Evolutionary conservation across 1,140 invertebrate species (phyloP), one percentile per base, ranked within the genome.

Genomic region (Antheraea pernyi): DNA sequence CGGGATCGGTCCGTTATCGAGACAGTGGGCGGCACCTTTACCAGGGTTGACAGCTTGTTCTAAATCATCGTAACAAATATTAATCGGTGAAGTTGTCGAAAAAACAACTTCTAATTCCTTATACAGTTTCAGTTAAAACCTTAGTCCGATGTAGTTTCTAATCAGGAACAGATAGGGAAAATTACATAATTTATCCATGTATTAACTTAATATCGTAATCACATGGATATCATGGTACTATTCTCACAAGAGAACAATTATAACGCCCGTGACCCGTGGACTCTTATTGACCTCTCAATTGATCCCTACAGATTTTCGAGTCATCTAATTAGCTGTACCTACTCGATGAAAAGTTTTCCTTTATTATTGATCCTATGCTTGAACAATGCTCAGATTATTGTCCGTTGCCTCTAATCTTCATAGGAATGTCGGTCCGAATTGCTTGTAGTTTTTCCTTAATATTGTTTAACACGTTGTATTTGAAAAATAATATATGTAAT

Each of bases 271-370:
- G 87, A 88, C 88, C 88, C 72, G 75, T 72, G 77, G 79, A 75
- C 80, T 79, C 80, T 82, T 79, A 82, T 86, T 85, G 83, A 82
- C 78, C 80, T 81, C 53, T 83, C 80, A 85, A 85, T 88, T 89
- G 80, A 82, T 85, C 78, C 78, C 80, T 78, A 79, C 67, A 77
- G 77, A 81, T 82, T 82, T 79, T 73, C 70, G 71, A 72, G 68
- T 68, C 78, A 71, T 65, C 73, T 78, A 77, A 78, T 75, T 73
- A 72, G 16, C 39, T 22, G 19, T 65, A 48, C 9, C 16, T 19
- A 48, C 37, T 42, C 19, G 13, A 65, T 48, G 13, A 48, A 22
- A 65, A 22, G 13, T 65, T 65, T 65, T 65, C 64, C 64, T 65
- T 48, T 19, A 46, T 65, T 37, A 63, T 63, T 63, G 8, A 7